Evolutionary conservation across 2,797 vertebrate genomes (phyloP), one percentile per base, ranked within the genome.

Genomic region (Silurus lanzhouensis): DNA sequence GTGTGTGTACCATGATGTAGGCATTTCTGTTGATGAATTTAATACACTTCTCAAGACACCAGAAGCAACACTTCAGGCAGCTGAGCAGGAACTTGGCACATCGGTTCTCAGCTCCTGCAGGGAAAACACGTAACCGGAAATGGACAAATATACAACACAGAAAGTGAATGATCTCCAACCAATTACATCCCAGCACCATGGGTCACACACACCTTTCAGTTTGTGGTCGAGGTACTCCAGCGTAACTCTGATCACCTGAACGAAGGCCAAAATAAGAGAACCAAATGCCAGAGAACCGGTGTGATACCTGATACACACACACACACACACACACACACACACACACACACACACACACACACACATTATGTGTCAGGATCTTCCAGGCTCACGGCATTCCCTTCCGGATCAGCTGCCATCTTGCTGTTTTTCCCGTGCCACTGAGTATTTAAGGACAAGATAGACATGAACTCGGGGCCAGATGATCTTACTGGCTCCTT

Each of bases 41-140:
- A 93, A 99, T 96, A 89, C 96, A 99, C 81, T 98, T 99, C 88
- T 99, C 98, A 92, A 99, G 93, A 91, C 98, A 99, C 98, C 98
- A 99, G 95, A 99, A 99, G 89, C 97, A 99, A 89, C 97, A 99
- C 90, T 97, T 99, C 85, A 99, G 90, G 91, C 98, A 99, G 84
- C 89, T 92, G 74, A 99, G 93, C 74, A 99, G 75, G 88, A 99
- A 99, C 87, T 96, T 97, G 48, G 97, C 95, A 88, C 91, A 95
- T 82, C 91, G 96, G 88, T 98, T 99, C 55, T 98, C 94, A 0
- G 96, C 95, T 1, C 94, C 98, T 99, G 89, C 27, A 60, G 57
- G 5, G 31, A 77, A 7, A 20, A 31, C 14, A 74, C 5, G 71
- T 14, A 55, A 31, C 19, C 44, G n/a, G 0, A 72, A 52, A 72